Evolutionary conservation across 2,113 vertebrate species (phyloP).

Genomic region (Misgurnus mizolepis): DNA sequence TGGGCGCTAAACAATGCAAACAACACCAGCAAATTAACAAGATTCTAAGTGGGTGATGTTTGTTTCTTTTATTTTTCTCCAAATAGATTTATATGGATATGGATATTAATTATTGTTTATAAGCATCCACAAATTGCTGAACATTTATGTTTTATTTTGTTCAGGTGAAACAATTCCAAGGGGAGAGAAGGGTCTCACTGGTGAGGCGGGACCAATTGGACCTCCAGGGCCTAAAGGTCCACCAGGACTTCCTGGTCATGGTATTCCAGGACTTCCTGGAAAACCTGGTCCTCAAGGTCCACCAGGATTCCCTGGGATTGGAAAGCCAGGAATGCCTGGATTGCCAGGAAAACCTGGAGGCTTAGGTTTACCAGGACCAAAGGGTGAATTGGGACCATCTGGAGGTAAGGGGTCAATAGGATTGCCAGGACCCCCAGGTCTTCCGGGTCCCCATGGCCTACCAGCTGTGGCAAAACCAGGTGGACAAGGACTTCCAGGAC

Average conservation of each 20-base stretch:
- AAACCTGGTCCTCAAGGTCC: slow-evolving; percentile 70
- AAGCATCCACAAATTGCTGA: neutral
- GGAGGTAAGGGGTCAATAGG: slow-evolving; percentile 69
- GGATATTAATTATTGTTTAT: no score
- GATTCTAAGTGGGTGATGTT: no score
- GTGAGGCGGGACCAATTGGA: slow-evolving; percentile 84
- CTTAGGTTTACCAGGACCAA: slow-evolving; percentile 65
- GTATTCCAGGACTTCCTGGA: slow-evolving; percentile 67
- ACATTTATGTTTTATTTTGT: neutral
- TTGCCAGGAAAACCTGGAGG: slow-evolving; percentile 74
- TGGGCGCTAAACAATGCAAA: no score
- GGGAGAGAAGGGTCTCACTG: slow-evolving; percentile 82
- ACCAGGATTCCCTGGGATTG: slow-evolving; percentile 72
- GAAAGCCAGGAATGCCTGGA: slow-evolving; percentile 75
- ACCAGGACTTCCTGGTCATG: slow-evolving; percentile 82
- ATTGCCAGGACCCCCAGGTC: slow-evolving; percentile 67
- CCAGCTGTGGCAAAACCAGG: slow-evolving; percentile 85
- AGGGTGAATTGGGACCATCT: slow-evolving; percentile 68
- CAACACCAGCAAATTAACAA: no score
- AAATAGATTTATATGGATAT: neutral
- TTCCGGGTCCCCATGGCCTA: slow-evolving; percentile 72
- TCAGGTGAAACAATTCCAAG: slow-evolving; percentile 81
- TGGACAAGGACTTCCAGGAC: slow-evolving; percentile 86
- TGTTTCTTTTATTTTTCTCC: neutral
- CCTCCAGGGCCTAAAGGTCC: slow-evolving; percentile 85